Base-by-base conservation (phyloP, 2,888 invertebrate species). In the Tiliacea citrago region DNA sequence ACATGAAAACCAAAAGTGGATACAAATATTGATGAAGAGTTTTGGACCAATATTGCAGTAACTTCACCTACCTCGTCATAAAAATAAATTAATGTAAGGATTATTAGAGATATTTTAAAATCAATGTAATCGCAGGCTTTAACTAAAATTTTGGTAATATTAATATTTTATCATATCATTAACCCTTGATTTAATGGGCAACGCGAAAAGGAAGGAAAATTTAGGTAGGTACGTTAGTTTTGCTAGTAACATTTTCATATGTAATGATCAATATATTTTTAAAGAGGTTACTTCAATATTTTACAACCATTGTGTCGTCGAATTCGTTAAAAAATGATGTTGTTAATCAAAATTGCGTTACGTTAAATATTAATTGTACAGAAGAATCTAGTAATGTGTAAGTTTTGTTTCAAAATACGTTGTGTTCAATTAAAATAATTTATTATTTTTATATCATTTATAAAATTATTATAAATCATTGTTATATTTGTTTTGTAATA, bases 371-470 rank as follows among this genome's bases (percentile, higher is more conserved):
- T 53, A 83, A 81, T 79, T 89, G 81, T 89, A 86, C 51, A 84
- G 78, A 82, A 73, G 78, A 80, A 73, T 81, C 49, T 75, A 68
- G 77, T 81, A 82, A 79, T 65, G 51, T 72, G 78, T 83, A 83
- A 75, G 82, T 80, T 73, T 69, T 81, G 73, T 82, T 78, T 68
- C 68, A 72, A 77, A 84, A 83, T 77, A 69, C 72, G 68, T 86
- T 87, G 84, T 89, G 81, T 90, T 86, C 73, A 82, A 76, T 70
- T 68, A 73, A 72, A 70, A 70, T 80, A 71, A 81, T 85, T 86
- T 86, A 81, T 82, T 85, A 55, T 86, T 78, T 86, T 86, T 84
- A 81, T 83, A 81, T 84, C 29, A 82, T 84, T 82, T 85, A 75
- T 78, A 73, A 77, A 82, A 79, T 72, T 81, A 78, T 83, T 83